Evolutionary conservation across 1,140 invertebrate species (phyloP).

Genomic region (Drosophila parabipectinata): DNA sequence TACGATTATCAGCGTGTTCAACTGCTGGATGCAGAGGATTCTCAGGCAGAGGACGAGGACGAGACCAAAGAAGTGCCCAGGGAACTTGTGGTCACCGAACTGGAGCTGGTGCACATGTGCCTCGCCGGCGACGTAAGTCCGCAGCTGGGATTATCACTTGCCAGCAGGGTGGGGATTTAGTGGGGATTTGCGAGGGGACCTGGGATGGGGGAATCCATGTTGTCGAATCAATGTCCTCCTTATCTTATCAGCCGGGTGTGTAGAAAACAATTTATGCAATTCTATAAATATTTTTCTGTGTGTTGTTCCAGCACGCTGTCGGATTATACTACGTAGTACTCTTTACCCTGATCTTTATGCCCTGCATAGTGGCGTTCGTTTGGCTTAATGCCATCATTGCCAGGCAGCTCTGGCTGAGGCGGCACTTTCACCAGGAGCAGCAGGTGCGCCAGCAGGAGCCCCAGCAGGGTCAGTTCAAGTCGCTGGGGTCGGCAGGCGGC

Average conservation of each 20-base stretch:
- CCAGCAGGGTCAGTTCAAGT: slow-evolving; percentile 18
- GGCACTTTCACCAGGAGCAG: slow-evolving; percentile 54
- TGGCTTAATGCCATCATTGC: slow-evolving; percentile 86
- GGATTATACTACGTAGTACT: slow-evolving; percentile 83
- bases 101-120: slow-evolving; percentile 54
- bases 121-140: slow-evolving; percentile 52
- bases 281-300: slow-evolving; percentile 12
- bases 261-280: slow-evolving; percentile 42
- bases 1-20: slow-evolving; percentile 50
- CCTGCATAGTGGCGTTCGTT: slow-evolving; percentile 85
- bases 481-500: neutral
- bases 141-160: slow-evolving; percentile 20
- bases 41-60: neutral
- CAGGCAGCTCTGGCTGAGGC: slow-evolving; percentile 84
- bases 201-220: neutral
- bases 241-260: slow-evolving; percentile 61
- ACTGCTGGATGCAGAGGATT: slow-evolving; percentile 22
- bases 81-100: slow-evolving; percentile 41
- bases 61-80: neutral
- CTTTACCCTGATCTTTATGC: slow-evolving; percentile 85
- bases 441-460: slow-evolving; percentile 38
- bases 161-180: neutral
- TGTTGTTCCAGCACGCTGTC: slow-evolving; percentile 62
- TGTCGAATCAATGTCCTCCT: slow-evolving; percentile 29
- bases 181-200: slow-evolving; percentile 7